Base-by-base conservation (phyloP, 1,140 invertebrate species). In the Euborellia annulipes region DNA sequence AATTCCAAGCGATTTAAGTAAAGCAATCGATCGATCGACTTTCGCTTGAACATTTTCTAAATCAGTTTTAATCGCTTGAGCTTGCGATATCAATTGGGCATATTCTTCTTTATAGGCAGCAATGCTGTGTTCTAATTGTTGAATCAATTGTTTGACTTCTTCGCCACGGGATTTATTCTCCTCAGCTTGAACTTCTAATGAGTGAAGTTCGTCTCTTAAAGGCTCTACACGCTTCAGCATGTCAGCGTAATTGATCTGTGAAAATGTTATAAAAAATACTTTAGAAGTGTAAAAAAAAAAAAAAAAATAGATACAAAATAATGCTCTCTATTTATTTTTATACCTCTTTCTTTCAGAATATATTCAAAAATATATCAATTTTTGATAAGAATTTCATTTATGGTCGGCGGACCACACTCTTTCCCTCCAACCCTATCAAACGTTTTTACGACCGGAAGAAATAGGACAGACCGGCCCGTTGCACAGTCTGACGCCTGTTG, bases 221-320 rank as follows among this genome's bases (percentile, higher is more conserved):
- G 96, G 96, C 59, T 98, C 95, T 1, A 99, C 93, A 47, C 90
- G 83, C 70, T 97, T 97, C 59, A 99, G 71, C 87, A 99, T 98
- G 56, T 98, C 92, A 1, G 96, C 91, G 62, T 97, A 99, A 62
- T 93, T 87, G 34, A 97, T 87, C 83, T 92, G n/a, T n/a, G n/a
- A n/a, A n/a, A n/a, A n/a, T n/a, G n/a, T n/a, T n/a, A n/a, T n/a
- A 52, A 47, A 41, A 34, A 11, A 14, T 27, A 21, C 36, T 39
- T 19, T 27, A 44, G 4, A 40, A 14, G 23, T 40, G 38, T 16
- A 34, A 23, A 36, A 45, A 37, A 18, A 21, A 20, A 27, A 11
- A 40, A 43, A 17, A n/a, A n/a, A n/a, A n/a, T n/a, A n/a, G n/a
- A n/a, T n/a, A n/a, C n/a, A n/a, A n/a, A n/a, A n/a, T n/a, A n/a